Evolutionary conservation across 2,888 invertebrate genomes (phyloP), one percentile per base, ranked within the genome.

Genomic region (Eupithecia tripunctaria): DNA sequence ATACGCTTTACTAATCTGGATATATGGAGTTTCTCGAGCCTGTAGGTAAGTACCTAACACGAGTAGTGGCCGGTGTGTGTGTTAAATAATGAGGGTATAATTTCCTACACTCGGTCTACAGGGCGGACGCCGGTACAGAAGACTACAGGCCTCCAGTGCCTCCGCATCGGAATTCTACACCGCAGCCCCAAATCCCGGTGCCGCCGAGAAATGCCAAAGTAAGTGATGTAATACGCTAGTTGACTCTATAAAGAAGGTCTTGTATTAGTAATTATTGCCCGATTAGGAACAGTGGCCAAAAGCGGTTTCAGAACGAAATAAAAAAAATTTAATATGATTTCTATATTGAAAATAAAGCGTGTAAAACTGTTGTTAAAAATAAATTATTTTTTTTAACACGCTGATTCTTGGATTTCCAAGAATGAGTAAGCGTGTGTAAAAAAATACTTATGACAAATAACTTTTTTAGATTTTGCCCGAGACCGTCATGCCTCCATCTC

Each of bases 81-180:
- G 70, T 77, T 82, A 82, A 86, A 85, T 85, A 85, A 83, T 84
- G 85, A 86, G 86, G 86, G 84, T 88, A 87, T 86, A 87, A 91
- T 89, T 88, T 91, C 83, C 82, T 82, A 79, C 85, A 87, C 85
- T 85, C 83, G 88, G 85, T 86, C 82, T 87, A 79, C 91, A 93
- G 90, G 91, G 94, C 84, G 85, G 96, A 96, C 77, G 81, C 87
- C 51, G 82, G 82, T 79, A 82, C 81, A 78, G 92, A 90, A 82
- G 97, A 97, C 79, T 98, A 98, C 92, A 96, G 97, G 80, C 98
- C 98, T 6, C 98, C 98, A n/a, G 97, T 98, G 71, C 98, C 98
- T 29, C 98, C 97, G 41, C 98, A 98, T 86, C 95, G 98, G 80
- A 97, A 97, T 90, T 95, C 96, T 47, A 93, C 95, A 56, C 87